Base-by-base conservation (phyloP, 2,113 vertebrate genomes). In the Cairina moschata region DNA sequence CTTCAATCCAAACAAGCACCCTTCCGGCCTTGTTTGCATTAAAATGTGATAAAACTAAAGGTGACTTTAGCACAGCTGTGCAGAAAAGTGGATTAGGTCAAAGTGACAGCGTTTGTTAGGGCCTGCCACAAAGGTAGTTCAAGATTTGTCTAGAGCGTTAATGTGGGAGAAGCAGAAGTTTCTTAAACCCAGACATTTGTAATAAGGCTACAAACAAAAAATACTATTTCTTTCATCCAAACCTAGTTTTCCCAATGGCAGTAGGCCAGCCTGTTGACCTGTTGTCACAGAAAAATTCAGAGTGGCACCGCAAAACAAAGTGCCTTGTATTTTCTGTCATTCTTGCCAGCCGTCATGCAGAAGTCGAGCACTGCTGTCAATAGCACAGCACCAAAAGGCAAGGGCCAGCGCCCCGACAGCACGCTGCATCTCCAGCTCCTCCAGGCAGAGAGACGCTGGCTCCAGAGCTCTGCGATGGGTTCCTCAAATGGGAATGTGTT, bases 61-160 rank as follows among this genome's bases (percentile, higher is more conserved):
- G 98, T 99, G 98, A 98, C 98, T 98, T 97, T 94, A 97, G 98
- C 95, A 98, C 98, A 98, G 98, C 98, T 98, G 98, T 97, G 97
- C 98, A 98, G 98, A 99, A 98, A 98, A 99, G 97, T 81, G 97
- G 99, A 99, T 99, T 99, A 99, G 98, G 98, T 98, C 96, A 97
- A 98, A 98, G 97, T 98, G 98, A 98, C 97, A 97, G 98, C 97
- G 98, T 98, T 97, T 97, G 97, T 97, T 93, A 96, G 96, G 95
- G 95, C 94, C 74, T 34, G 87, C 96, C 93, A 96, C 92, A 96
- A 94, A 97, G 93, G 94, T 97, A 84, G 92, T 56, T 93, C 83
- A 84, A 93, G 96, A 96, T 96, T 95, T 95, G 97, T 97, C 97
- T 91, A 81, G 92, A 94, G 96, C 59, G 4, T 78, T 97, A 88